phyloP scores from a whole-genome alignment of 2,888 invertebrate species.

The Drosophila neotestacea region DNA sequence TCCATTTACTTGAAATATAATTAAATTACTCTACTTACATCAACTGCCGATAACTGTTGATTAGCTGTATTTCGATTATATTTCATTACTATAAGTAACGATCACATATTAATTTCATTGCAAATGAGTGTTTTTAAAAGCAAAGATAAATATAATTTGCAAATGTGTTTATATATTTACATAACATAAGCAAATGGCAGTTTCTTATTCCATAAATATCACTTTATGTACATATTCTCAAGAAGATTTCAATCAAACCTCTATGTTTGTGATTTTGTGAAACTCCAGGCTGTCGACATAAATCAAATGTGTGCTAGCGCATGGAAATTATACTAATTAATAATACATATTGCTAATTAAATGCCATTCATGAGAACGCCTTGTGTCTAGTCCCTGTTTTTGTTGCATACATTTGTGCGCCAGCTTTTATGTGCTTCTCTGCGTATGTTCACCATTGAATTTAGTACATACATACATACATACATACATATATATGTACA shows the following conservation, averaged over 20 bases:
- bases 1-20: not conserved
- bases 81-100: not conserved
- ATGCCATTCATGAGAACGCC: conserved; percentile 47
- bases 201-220: not conserved
- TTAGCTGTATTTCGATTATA: not conserved
- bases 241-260: not conserved
- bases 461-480: not conserved
- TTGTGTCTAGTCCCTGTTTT: conserved; percentile 15
- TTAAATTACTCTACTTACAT: not conserved
- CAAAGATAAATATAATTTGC: not conserved
- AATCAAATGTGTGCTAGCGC: conserved; percentile 54
- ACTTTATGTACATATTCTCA: not conserved
- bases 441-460: not conserved
- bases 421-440: conserved; percentile 2
- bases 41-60: not conserved
- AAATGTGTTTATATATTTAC: not conserved
- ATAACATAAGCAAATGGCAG: not conserved
- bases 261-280: conserved; percentile 1
- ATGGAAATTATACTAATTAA: conserved; percentile 64
- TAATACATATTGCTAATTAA: conserved; percentile 69
- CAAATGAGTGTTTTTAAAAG: not conserved
- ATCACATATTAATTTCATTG: not conserved
- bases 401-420: conserved; percentile 22
- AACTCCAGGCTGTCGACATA: conserved; percentile 33
- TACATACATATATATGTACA: not conserved